These are phyloP conservation scores for Columbina picui DNA, from an alignment of 2,113 vertebrate species.

Conservation along the genomic window DNA sequence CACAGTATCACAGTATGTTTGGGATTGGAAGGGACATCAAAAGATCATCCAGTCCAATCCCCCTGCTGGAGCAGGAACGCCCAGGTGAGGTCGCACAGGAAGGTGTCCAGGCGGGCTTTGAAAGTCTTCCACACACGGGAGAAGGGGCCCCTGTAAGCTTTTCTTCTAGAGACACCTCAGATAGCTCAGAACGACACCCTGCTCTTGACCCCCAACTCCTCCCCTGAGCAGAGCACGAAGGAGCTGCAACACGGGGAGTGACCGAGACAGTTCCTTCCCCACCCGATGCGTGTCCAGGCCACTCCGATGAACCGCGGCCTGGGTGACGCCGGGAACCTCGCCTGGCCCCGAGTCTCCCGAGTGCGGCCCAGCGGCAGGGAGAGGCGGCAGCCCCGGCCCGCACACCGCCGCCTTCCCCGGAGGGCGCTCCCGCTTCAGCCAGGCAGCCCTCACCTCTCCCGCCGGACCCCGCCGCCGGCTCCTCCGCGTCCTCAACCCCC, in stretches of 20 bases:
- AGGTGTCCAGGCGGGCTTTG: too few species aligned
- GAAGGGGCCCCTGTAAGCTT: fast-evolving
- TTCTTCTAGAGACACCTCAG: neutral
- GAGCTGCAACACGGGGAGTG: fast-evolving
- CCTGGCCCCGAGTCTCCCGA: neutral
- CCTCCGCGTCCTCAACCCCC: neutral
- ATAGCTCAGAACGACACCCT: neutral
- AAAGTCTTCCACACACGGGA: fast-evolving
- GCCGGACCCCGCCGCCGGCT: neutral
- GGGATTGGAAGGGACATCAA: too few species aligned
- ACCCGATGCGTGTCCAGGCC: fast-evolving
- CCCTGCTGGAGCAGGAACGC: too few species aligned
- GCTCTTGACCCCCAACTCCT: fast-evolving
- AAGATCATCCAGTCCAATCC: too few species aligned
- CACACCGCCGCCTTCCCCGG: neutral
- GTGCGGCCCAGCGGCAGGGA: neutral
- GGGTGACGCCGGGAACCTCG: too few species aligned
- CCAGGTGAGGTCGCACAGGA: too few species aligned
- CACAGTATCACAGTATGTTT: too few species aligned
- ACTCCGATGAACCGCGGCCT: too few species aligned
- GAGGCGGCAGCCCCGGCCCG: neutral
- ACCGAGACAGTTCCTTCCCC: neutral
- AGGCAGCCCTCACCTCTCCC: neutral
- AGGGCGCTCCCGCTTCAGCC: neutral
- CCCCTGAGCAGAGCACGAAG: fast-evolving